These are phyloP conservation scores for Ecdyonurus torrentis DNA, from an alignment of 2,888 invertebrate genomes.

Conservation along the genomic window DNA sequence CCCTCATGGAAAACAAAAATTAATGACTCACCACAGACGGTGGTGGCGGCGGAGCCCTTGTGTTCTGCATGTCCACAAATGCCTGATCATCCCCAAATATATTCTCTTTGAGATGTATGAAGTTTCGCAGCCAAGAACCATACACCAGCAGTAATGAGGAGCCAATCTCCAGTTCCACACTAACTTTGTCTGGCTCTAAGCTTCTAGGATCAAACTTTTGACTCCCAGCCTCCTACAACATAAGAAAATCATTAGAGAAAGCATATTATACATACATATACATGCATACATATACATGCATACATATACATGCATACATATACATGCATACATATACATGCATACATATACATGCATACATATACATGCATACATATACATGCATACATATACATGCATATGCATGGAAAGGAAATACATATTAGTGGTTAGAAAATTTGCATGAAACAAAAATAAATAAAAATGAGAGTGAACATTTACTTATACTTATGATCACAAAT, in stretches of 20 bases:
- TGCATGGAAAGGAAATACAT: no score
- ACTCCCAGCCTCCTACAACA: constrained; percentile 32
- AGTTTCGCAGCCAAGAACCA: constrained; percentile 77
- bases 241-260: constrained; percentile 13
- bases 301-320: no score
- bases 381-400: no score
- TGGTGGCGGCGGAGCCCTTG: constrained; percentile 10
- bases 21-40: neutral
- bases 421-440: no score
- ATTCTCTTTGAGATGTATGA: constrained; percentile 86
- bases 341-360: no score
- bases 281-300: no score
- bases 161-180: constrained; percentile 84
- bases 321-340: no score
- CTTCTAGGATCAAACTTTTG: constrained; percentile 76
- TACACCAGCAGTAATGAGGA: constrained; percentile 83
- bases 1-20: neutral
- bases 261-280: no score
- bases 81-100: constrained; percentile 93
- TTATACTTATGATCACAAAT: no score
- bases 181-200: constrained; percentile 74
- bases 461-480: no score
- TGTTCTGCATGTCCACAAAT: constrained; percentile 79
- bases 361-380: no score
- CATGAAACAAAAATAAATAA: no score